A percentile compares a stretch with the other conserved stretches of the same genome.
phyloP scores from a whole-genome alignment of 2,888 invertebrate species.

The Ecdyonurus torrentis region DNA sequence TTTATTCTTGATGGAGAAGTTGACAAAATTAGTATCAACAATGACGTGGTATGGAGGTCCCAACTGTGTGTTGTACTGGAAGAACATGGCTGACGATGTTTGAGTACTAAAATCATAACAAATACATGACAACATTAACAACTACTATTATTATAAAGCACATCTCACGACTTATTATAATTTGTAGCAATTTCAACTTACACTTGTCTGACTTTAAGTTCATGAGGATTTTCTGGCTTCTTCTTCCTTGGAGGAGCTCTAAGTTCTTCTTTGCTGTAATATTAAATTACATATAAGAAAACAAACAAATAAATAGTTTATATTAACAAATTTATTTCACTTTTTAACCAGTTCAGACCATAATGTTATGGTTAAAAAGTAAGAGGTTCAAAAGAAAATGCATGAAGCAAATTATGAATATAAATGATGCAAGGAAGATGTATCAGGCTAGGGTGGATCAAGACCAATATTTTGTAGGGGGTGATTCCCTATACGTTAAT shows the following conservation, averaged over 20 bases:
- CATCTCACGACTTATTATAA: background rate
- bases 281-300: no score
- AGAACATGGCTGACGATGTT: conserved; percentile 85
- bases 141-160: background rate
- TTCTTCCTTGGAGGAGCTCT: conserved; percentile 47
- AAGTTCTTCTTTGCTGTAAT: conserved; percentile 46
- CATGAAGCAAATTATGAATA: no score
- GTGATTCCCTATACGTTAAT: no score
- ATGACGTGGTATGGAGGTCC: conserved; percentile 97
- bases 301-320: no score
- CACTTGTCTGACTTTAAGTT: conserved; percentile 59
- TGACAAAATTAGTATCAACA: conserved; percentile 96
- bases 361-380: no score
- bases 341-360: no score
- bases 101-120: conserved; percentile 38
- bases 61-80: conserved; percentile 93
- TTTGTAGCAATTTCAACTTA: conserved; percentile 22
- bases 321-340: no score
- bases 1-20: conserved; percentile 96
- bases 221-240: conserved; percentile 52
- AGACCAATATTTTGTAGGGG: no score
- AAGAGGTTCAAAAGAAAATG: no score
- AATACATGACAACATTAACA: no score
- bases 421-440: no score
- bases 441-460: no score